phyloP scores from a whole-genome alignment of 92 coral and sea anemone species.

The Pocillopora meandrina region DNA sequence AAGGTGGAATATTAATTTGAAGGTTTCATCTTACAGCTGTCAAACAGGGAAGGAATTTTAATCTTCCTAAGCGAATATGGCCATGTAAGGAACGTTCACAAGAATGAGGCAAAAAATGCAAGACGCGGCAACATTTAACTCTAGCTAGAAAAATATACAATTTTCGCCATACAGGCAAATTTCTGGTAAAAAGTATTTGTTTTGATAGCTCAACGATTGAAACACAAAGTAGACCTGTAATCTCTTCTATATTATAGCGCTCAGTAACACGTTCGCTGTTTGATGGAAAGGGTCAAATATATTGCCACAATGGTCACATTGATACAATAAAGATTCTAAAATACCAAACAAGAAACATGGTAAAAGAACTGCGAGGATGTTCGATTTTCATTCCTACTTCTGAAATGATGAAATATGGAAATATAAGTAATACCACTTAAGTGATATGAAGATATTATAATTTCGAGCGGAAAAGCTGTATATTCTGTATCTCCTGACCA shows the following conservation, averaged over 20 bases:
- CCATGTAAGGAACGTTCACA: not conserved
- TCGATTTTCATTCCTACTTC: not conserved
- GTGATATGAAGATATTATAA: not conserved
- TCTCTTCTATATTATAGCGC: too few species aligned
- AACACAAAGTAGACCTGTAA: too few species aligned
- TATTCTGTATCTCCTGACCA: not conserved
- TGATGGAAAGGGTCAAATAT: not conserved
- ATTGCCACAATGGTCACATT: not conserved
- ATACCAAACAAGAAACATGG: not conserved
- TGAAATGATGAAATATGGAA: too few species aligned
- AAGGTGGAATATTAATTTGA: not conserved
- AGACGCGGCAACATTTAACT: too few species aligned
- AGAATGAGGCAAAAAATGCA: too few species aligned
- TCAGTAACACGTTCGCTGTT: not conserved
- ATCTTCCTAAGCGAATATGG: not conserved
- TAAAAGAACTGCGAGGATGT: not conserved
- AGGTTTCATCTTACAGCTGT: slow-evolving; percentile 30
- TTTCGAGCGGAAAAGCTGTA: not conserved
- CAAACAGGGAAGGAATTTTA: not conserved
- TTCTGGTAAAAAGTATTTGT: not conserved
- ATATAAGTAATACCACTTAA: not conserved
- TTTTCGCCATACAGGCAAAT: not conserved
- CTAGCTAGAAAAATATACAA: too few species aligned
- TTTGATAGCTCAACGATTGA: not conserved
- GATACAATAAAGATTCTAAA: slow-evolving; percentile 1